Evolutionary conservation across 1,140 invertebrate species (phyloP), one percentile per base, ranked within the genome.

Genomic region (Centruroides sculpturatus): DNA sequence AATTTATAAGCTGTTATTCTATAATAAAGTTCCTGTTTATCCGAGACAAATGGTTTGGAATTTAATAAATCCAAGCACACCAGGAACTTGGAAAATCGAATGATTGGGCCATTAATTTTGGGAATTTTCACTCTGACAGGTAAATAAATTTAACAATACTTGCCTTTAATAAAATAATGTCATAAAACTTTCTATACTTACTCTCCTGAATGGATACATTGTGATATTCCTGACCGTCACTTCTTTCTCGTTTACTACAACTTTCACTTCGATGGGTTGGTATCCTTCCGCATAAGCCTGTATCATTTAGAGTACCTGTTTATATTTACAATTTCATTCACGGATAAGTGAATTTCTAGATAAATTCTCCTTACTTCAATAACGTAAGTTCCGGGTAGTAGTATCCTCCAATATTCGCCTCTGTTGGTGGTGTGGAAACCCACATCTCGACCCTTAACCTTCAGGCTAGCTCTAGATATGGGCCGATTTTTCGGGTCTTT

Each of bases 181-280:
- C 23, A 23, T 23, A 23, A 23, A 23, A 23, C 23, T 23, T 23
- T 23, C 23, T 23, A 23, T 23, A 71, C 77, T 76, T 82, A 91
- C 88, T 79, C 87, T 86, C n/a, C 83, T 80, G 11, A 82, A 59
- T 1, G 63, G 81, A 67, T 83, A 81, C 63, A 92, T 72, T 6
- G 89, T 92, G 23, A 92, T 81, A 74, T 92, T 92, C 47, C 92
- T 76, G 50, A 85, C 73, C 3, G 88, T 92, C 8, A 89, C 87
- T 74, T 89, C 85, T 66, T 83, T 80, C 47, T 90, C 86, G n/a
- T 85, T 82, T 5, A 92, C 86, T 71, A 85, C 83, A 71, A 93
- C 90, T 69, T 91, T 86, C 41, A 89, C 76, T 72, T 92, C 87
- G 63, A 82, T 78, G 0, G 88, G 87, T 50, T 84, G 76, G 70